phyloP scores from a whole-genome alignment of 2,888 invertebrate species.

The Cancer borealis region DNA sequence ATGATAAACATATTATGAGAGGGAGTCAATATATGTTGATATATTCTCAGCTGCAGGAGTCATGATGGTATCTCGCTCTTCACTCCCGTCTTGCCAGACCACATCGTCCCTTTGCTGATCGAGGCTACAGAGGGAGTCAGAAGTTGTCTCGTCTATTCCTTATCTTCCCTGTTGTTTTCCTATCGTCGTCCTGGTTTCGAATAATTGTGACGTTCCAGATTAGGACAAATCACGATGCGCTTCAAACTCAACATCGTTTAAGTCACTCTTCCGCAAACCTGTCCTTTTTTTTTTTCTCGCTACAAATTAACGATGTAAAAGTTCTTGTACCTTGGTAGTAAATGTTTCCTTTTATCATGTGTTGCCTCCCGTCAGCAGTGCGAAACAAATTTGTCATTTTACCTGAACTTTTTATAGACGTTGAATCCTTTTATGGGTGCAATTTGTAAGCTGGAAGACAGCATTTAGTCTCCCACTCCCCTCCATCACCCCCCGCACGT shows the following conservation, averaged over 20 bases:
- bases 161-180: conserved; percentile 22
- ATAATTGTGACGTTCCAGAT: conserved; percentile 25
- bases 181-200: background rate
- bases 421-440: background rate
- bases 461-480: background rate
- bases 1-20: conserved; percentile 61
- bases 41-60: conserved; percentile 66
- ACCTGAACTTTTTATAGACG: background rate
- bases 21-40: conserved; percentile 68
- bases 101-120: conserved; percentile 62
- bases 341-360: background rate
- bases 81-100: conserved; percentile 47
- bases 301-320: background rate
- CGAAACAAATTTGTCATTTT: conserved; percentile 28
- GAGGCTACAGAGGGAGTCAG: conserved; percentile 26
- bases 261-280: background rate
- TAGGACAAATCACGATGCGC: background rate
- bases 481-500: background rate
- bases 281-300: background rate
- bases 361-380: background rate
- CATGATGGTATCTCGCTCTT: conserved; percentile 65
- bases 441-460: conserved; percentile 7
- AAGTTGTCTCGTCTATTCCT: conserved; percentile 46
- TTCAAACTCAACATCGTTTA: background rate
- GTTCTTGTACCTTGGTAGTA: background rate